Percentiles rank a stretch among this genome's conserved stretches.
phyloP scores from a whole-genome alignment of 2,888 invertebrate genomes.

The Mythimna pallens region DNA sequence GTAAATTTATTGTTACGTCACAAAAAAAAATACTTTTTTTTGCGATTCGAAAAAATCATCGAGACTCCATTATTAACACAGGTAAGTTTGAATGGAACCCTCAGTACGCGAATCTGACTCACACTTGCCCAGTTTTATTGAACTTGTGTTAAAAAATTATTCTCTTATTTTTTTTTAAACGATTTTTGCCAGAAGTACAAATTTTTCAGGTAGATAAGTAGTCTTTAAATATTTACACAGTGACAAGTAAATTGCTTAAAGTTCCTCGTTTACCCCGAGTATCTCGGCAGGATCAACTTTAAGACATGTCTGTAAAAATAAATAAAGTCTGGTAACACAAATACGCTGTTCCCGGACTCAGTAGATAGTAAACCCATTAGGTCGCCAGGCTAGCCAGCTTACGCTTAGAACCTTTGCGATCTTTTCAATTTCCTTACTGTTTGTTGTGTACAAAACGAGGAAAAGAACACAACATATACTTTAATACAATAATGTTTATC shows the following conservation, averaged over 20 bases:
- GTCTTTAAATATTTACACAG: conserved; percentile 30
- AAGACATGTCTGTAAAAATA: conserved; percentile 49
- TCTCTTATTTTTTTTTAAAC: background rate
- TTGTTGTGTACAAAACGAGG: conserved; percentile 43
- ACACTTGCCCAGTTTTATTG: too few species aligned
- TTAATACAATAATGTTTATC: conserved; percentile 18
- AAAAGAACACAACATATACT: conserved; percentile 32
- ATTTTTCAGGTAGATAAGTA: background rate
- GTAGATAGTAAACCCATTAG: conserved; percentile 62
- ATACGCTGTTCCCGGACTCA: conserved; percentile 44
- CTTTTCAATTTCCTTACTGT: conserved; percentile 63
- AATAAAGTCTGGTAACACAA: conserved; percentile 52
- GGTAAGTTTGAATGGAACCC: too few species aligned
- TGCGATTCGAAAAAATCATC: too few species aligned
- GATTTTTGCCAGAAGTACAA: background rate
- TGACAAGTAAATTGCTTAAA: conserved; percentile 33
- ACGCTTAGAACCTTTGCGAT: conserved; percentile 56
- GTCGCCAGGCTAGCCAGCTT: conserved; percentile 48
- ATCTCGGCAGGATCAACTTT: conserved; percentile 36
- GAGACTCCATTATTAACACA: too few species aligned
- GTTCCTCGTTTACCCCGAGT: conserved; percentile 7
- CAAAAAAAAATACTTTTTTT: too few species aligned
- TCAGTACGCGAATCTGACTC: too few species aligned
- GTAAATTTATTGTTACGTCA: too few species aligned
- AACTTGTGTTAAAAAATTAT: background rate